Conservation (phyloP, 2,797 vertebrate species). For the Macropus fuliginosus region DNA sequence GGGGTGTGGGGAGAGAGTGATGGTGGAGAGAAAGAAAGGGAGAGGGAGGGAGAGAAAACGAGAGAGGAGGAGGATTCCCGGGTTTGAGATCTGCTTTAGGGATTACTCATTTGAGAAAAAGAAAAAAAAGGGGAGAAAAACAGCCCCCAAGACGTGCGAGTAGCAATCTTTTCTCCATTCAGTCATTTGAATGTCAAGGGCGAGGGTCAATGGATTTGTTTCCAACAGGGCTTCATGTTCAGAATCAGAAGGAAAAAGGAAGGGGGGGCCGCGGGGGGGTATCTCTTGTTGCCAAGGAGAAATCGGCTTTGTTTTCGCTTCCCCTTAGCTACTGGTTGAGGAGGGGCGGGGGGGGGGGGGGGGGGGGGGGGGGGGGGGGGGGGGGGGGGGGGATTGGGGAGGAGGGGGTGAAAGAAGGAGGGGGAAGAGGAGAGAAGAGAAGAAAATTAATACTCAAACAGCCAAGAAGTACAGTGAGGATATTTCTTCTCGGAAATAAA, state of each 20-base stretch:
- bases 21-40: conserved; percentile 68
- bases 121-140: neutral
- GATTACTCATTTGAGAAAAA: conserved; percentile 78
- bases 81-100: conserved; percentile 75
- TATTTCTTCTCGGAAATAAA: conserved; percentile 69
- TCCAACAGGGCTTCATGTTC: conserved; percentile 81
- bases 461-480: conserved; percentile 80
- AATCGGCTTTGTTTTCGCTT: conserved; percentile 82
- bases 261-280: conserved; percentile 59
- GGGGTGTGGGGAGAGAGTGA: conserved; percentile 62
- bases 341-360: conserved; percentile 66
- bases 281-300: conserved; percentile 82
- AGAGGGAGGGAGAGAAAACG: conserved; percentile 74
- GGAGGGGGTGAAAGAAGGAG: conserved; percentile 59
- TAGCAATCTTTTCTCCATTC: conserved; percentile 75
- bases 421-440: conserved; percentile 52
- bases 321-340: conserved; percentile 80
- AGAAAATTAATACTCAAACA: conserved; percentile 87
- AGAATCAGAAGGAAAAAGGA: conserved; percentile 70
- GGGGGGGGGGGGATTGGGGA: conserved; percentile 54
- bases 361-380: conserved; percentile 62
- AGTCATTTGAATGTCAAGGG: conserved; percentile 83
- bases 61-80: conserved; percentile 70
- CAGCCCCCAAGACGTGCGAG: conserved; percentile 73
- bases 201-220: conserved; percentile 80